A percentile compares a stretch with the other conserved stretches of the same genome.
Conservation (phyloP, 2,888 invertebrate species). For the Tachina fera region DNA sequence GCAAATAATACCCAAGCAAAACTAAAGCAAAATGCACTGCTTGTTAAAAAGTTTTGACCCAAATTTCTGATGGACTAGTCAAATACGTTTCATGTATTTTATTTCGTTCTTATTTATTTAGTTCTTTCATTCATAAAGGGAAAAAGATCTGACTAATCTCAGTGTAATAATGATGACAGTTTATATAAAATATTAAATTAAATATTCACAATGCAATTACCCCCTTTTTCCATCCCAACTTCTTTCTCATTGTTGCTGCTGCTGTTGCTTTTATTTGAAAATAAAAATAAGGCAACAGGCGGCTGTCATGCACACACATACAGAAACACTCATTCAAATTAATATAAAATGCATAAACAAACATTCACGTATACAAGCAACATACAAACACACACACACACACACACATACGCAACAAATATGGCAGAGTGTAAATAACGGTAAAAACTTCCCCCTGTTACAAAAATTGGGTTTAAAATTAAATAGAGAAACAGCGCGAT, state of each 20-base stretch:
- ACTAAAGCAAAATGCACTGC: slow-evolving; percentile 6
- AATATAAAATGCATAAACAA: slow-evolving; percentile 38
- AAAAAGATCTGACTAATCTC: slow-evolving; percentile 55
- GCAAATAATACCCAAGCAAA: slow-evolving; percentile 22
- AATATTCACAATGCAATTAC: slow-evolving; percentile 70
- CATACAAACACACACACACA: slow-evolving; percentile 14
- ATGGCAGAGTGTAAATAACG: slow-evolving; percentile 50
- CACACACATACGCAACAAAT: background rate
- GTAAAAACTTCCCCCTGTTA: slow-evolving; percentile 39
- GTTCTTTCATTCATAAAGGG: slow-evolving; percentile 57
- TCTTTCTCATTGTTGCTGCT: slow-evolving; percentile 17
- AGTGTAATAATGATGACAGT: slow-evolving; percentile 62
- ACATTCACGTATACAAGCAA: slow-evolving; percentile 5
- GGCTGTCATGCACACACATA: slow-evolving; percentile 50
- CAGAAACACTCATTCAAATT: background rate
- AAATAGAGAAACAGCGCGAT: background rate
- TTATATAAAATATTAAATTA: slow-evolving; percentile 69
- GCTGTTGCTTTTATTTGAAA: slow-evolving; percentile 36
- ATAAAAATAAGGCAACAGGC: slow-evolving; percentile 69
- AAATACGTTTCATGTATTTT: slow-evolving; percentile 32
- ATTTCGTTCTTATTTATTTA: slow-evolving; percentile 40
- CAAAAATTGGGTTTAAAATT: background rate
- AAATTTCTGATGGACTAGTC: slow-evolving; percentile 31
- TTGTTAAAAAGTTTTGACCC: slow-evolving; percentile 29
- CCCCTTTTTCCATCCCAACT: slow-evolving; percentile 22